Percentiles rank a stretch among this genome's conserved stretches.
phyloP scores from a whole-genome alignment of 2,113 vertebrate genomes.

The Oryzias woworae region DNA sequence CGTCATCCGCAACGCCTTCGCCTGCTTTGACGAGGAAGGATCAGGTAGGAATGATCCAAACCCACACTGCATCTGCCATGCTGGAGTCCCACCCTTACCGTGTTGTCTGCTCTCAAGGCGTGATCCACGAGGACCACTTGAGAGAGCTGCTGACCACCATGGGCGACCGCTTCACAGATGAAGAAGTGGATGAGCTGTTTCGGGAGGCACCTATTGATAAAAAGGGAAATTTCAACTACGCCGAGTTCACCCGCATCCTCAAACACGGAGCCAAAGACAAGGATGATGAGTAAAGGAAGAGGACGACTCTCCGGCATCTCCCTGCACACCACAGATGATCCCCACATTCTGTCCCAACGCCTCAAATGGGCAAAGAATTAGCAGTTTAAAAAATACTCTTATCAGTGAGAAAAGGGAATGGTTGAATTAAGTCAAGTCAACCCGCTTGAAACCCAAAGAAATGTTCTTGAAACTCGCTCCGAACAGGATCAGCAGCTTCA shows the following conservation, averaged over 20 bases:
- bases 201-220: conserved; percentile 97
- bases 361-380: too few species aligned
- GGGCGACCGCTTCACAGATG: conserved; percentile 97
- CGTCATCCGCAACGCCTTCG: conserved; percentile 96
- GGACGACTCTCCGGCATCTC: conserved; percentile 1
- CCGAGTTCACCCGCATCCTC: conserved; percentile 98
- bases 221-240: conserved; percentile 98
- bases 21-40: conserved; percentile 97
- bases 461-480: too few species aligned
- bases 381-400: too few species aligned
- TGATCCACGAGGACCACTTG: conserved; percentile 95
- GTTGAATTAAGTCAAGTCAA: too few species aligned
- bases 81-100: too few species aligned
- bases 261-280: conserved; percentile 93
- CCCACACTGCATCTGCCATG: too few species aligned
- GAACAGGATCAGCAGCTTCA: neutral
- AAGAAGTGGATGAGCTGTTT: conserved; percentile 98
- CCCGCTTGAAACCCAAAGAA: too few species aligned
- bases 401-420: too few species aligned
- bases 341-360: too few species aligned
- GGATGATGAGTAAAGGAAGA: conserved; percentile 75
- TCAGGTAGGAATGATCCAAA: conserved; percentile 76
- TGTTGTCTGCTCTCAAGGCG: conserved; percentile 70
- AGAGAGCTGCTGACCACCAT: conserved; percentile 98
- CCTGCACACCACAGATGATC: conserved; percentile 24